These are phyloP conservation scores for Brachyhypopomus occidentalis DNA, from an alignment of 2,113 vertebrate genomes.

Conservation along the genomic window DNA sequence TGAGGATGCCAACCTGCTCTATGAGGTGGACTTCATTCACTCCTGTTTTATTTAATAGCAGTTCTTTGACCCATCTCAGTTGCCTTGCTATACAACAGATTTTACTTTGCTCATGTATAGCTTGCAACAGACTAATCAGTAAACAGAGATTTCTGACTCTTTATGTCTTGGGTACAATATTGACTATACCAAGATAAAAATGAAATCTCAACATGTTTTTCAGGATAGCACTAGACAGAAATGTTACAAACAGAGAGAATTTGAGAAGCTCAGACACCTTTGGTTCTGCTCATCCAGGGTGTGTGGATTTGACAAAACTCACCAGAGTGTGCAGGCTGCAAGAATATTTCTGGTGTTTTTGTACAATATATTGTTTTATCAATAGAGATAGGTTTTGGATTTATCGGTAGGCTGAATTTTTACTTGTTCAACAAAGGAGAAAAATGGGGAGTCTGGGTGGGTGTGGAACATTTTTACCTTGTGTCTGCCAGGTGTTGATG, in stretches of 20 bases:
- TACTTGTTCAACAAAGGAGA: too few relatives aligned
- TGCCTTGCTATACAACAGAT: background rate
- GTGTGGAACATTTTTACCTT: background rate
- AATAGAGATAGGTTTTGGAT: background rate
- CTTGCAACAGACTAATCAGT: background rate
- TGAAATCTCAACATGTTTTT: background rate
- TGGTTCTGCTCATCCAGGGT: background rate
- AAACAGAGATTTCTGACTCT: background rate
- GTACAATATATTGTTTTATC: background rate
- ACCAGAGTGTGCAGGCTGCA: background rate
- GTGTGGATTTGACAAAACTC: background rate
- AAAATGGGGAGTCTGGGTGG: too few relatives aligned
- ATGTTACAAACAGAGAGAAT: background rate
- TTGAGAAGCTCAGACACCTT: background rate
- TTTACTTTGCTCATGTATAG: background rate
- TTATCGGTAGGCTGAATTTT: background rate
- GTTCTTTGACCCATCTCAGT: background rate
- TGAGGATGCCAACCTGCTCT: conserved; percentile 87
- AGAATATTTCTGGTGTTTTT: background rate
- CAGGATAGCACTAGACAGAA: background rate
- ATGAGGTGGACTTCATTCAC: conserved; percentile 76
- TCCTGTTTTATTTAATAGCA: background rate
- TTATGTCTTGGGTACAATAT: background rate
- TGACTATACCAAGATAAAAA: background rate
- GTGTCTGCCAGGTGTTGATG: conserved; percentile 80